Conservation (phyloP, 2,888 invertebrate species). For the Notodonta dromedarius region DNA sequence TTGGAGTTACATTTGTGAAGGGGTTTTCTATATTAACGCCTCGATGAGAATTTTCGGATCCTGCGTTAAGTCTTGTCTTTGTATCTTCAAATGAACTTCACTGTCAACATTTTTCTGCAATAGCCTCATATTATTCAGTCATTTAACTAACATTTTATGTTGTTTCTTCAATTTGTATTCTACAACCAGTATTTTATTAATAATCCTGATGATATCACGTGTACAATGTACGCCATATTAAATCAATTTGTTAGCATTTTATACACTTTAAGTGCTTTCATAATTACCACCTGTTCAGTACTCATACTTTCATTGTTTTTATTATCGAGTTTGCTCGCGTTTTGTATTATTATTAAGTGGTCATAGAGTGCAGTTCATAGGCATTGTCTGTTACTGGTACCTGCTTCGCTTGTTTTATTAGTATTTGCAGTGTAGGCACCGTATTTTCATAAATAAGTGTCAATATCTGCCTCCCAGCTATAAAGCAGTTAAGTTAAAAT, state of each 20-base stretch:
- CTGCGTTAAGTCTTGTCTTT: too few relatives aligned
- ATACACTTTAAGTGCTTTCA: constrained; percentile 11
- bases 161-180: neutral
- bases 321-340: neutral
- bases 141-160: too few relatives aligned
- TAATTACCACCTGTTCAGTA: constrained; percentile 15
- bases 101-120: too few relatives aligned
- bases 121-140: too few relatives aligned
- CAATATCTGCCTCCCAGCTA: constrained; percentile 46
- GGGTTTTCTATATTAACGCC: neutral
- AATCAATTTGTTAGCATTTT: constrained; percentile 17
- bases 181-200: neutral
- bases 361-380: neutral
- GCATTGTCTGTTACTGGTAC: constrained; percentile 15
- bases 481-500: constrained; percentile 60
- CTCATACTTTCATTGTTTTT: constrained; percentile 4
- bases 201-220: neutral
- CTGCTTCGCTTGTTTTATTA: constrained; percentile 24
- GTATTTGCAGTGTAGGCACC: constrained; percentile 31
- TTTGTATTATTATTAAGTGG: neutral
- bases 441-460: constrained; percentile 32
- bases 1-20: neutral
- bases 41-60: too few relatives aligned
- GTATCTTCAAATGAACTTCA: too few relatives aligned
- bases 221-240: constrained; percentile 9